Base-by-base conservation (phyloP, 2,888 invertebrate genomes). In the Melieria crassipennis region DNA sequence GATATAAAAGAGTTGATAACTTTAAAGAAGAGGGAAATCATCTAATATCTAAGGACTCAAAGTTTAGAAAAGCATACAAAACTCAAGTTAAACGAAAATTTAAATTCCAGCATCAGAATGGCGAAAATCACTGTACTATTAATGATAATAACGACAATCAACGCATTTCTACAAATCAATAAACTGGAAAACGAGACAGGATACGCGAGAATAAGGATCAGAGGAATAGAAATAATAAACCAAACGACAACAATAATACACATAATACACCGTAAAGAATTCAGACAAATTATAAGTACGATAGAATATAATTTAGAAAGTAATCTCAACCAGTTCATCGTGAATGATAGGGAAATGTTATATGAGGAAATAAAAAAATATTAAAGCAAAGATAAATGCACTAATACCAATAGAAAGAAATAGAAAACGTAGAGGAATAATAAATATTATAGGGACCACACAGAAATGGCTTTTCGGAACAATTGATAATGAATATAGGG, bases 71-170 rank as follows among this genome's bases (percentile, higher is more conserved):
- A 63, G 57, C 46, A 10, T 57, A 66, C 11, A 66, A 56, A 45
- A 66, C 56, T 10, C 66, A 66, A 66, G 66, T 66, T 10, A 66
- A 66, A 66, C 56, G 5, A 56, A 66, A 66, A 66, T 66, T 45
- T 56, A 66, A 56, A 45, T 66, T 56, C 56, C 66, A 66, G 57
- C 16, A 52, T 46, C 30, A 11, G 6, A 30, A 30, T 30, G 30
- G 30, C 30, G 30, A 30, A 30, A 30, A 30, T 30, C 30, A 30
- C 30, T 1, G 30, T 30, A 30, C 30, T 30, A 30, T 30, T 30
- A 30, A 30, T 30, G 30, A 30, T 3, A 30, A 30, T 30, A 30
- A 30, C 30, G 30, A 30, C 30, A 3, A 30, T 30, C 30, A 30
- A 52, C 16, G 47, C 56, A n/a, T 47, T 69, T 57, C 48, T 69